Evolutionary conservation across 2,888 invertebrate genomes (phyloP).

Genomic region (Rhamphomyia laevipes): DNA sequence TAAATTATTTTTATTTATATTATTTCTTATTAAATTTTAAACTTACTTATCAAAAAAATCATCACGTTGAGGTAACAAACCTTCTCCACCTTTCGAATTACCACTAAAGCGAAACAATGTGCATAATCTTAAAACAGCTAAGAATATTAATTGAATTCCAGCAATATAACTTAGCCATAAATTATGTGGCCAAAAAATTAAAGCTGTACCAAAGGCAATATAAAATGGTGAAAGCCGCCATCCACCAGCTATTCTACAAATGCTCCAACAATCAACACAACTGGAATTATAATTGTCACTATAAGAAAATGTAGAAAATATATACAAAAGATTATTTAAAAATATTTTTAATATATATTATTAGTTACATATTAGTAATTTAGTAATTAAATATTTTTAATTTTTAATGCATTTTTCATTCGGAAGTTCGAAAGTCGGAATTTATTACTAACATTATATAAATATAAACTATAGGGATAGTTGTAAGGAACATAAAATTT

Average conservation of each 20-base stretch:
- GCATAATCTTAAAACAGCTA: conserved; percentile 38
- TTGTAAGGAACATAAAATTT: no score
- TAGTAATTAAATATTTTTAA: no score
- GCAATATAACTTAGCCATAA: conserved; percentile 43
- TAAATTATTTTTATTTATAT: background rate
- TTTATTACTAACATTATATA: no score
- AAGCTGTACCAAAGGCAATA: conserved; percentile 27
- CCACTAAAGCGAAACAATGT: conserved; percentile 26
- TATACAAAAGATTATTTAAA: background rate
- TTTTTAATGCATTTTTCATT: no score
- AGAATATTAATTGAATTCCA: conserved; percentile 36
- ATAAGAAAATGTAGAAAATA: conserved; percentile 12
- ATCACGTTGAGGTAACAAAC: conserved; percentile 32
- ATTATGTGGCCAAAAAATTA: conserved; percentile 36
- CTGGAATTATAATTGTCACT: conserved; percentile 26
- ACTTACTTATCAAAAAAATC: conserved; percentile 29
- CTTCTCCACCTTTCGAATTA: conserved; percentile 27
- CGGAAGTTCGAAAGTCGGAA: no score
- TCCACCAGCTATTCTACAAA: conserved; percentile 24
- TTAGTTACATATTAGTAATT: no score
- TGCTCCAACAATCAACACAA: conserved; percentile 30
- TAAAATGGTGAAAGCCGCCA: conserved; percentile 33
- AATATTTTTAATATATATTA: no score
- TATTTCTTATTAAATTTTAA: background rate
- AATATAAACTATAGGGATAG: no score